Base-by-base conservation (phyloP, 2,113 vertebrate species). In the Cariama cristata region DNA sequence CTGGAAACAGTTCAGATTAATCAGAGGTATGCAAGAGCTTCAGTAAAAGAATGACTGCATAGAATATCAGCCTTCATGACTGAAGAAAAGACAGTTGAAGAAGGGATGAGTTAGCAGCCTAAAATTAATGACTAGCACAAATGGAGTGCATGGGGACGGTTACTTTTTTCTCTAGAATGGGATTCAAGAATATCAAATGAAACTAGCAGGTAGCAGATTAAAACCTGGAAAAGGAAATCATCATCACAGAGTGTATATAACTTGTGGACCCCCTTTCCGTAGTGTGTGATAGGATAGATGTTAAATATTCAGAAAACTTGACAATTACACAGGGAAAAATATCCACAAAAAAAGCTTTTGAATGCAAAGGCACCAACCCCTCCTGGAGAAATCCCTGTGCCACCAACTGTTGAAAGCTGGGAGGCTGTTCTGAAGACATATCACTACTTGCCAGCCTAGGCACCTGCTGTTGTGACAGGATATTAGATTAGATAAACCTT, bases 391-490 rank as follows among this genome's bases (percentile, higher is more conserved):
- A 86, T 23, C 42, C 14, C 5, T 17, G 40, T 40, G 55, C 6
- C 44, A 56, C 2, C 6, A 71, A 12, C 2, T 53, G 6, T 0
- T 50, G 42, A 38, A 79, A 59, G 50, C 17, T 24, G n/a, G 30
- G 40, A 91, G 19, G 23, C 27, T 86, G 40, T 52, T 80, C 50
- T 52, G 75, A 83, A 69, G 27, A 22, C 26, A 1, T 5, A 53
- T 27, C 22, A 53, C 33, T 44, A 22, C 19, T 24, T 4, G 17
- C 6, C 56, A 92, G 49, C 27, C 33, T 38, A 44, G 62, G 59
- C 24, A 64, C 26, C 4, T 0, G 1, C 23, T 8, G 2, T 9
- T 21, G 56, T 68, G n/a, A 72, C 24, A 63, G 33, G 20, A 6
- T 14, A 75, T n/a, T 16, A 87, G 4, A 30, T 22, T 14, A 85